phyloP scores from a whole-genome alignment of 2,888 invertebrate genomes.

The Athrips mouffetella region DNA sequence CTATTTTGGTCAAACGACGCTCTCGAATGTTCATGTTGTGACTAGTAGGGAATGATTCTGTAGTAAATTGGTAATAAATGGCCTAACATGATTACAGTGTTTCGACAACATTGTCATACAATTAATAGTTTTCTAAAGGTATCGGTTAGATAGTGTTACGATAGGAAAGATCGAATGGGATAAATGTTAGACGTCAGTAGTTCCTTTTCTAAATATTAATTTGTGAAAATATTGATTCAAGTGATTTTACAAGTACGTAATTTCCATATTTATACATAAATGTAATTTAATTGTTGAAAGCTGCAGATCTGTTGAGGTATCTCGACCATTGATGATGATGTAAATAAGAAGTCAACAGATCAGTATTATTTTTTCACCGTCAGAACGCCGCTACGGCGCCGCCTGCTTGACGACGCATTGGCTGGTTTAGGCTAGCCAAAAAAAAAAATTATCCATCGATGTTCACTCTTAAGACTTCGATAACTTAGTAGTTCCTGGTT shows the following conservation, averaged over 20 bases:
- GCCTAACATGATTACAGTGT: too few species aligned
- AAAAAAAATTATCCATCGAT: conserved; percentile 14
- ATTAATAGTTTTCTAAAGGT: too few species aligned
- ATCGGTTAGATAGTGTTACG: not conserved
- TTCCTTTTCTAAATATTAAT: not conserved
- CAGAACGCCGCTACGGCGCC: too few species aligned
- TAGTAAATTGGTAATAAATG: too few species aligned
- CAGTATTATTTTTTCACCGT: conserved; percentile 1
- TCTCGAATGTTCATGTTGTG: too few species aligned
- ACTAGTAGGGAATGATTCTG: too few species aligned
- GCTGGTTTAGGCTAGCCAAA: conserved; percentile 15
- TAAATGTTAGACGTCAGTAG: conserved; percentile 3
- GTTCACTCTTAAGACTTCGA: conserved; percentile 10
- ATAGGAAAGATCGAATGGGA: not conserved
- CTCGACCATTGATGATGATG: not conserved
- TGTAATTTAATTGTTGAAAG: not conserved
- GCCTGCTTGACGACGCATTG: not conserved
- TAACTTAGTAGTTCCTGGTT: not conserved
- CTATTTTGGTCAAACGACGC: too few species aligned
- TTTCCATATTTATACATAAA: not conserved
- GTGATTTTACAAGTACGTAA: conserved; percentile 6
- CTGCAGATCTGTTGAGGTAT: not conserved
- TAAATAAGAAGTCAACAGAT: conserved; percentile 3
- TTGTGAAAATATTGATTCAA: too few species aligned
- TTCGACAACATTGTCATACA: too few species aligned